phyloP scores from a whole-genome alignment of 2,113 vertebrate genomes.

The Hippocampus mohnikei region DNA sequence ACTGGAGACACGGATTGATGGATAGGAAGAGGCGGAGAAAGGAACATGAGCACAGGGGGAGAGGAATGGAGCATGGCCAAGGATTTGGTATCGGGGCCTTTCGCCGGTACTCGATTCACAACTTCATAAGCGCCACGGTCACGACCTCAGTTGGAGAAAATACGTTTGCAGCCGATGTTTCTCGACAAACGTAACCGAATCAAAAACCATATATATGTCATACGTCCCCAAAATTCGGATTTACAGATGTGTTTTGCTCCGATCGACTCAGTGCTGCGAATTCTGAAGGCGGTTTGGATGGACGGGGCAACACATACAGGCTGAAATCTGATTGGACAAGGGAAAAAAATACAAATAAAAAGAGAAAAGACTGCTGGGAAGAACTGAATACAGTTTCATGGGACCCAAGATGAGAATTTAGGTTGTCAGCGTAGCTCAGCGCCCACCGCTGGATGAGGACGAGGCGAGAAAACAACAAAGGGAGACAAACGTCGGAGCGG shows the following conservation, averaged over 20 bases:
- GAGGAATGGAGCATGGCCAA: too few relatives aligned
- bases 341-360: too few relatives aligned
- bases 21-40: neutral
- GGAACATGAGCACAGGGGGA: neutral
- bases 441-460: neutral
- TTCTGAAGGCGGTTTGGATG: neutral
- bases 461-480: slow-evolving; percentile 24
- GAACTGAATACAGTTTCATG: neutral
- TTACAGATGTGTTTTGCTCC: neutral
- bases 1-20: slow-evolving; percentile 43
- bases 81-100: too few relatives aligned
- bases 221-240: too few relatives aligned
- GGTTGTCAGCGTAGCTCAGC: neutral
- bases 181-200: neutral
- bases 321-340: neutral
- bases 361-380: neutral
- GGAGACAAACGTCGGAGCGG: slow-evolving; percentile 43
- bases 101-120: too few relatives aligned
- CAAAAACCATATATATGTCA: neutral
- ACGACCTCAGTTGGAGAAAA: too few relatives aligned
- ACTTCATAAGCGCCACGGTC: too few relatives aligned
- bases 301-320: neutral
- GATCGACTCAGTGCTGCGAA: neutral
- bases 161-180: neutral
- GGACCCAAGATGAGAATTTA: neutral